phyloP scores from a whole-genome alignment of 2,888 invertebrate genomes.

The Caenorhabditis angaria region DNA sequence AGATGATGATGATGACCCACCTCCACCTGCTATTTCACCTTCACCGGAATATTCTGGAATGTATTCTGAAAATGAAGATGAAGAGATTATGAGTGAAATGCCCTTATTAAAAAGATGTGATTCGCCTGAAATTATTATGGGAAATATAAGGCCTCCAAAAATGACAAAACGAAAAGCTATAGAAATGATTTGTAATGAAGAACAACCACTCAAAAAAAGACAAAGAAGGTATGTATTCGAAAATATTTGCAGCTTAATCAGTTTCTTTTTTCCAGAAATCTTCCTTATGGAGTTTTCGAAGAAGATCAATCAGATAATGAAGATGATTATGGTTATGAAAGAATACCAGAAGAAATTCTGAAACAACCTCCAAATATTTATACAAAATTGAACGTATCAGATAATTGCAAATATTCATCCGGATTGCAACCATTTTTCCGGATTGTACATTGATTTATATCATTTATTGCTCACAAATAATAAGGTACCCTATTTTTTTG shows the following conservation, averaged over 20 bases:
- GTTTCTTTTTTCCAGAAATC: background rate
- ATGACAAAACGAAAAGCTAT: background rate
- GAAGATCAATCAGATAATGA: constrained; percentile 7
- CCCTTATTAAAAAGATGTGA: too few species aligned
- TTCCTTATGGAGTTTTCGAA: constrained; percentile 10
- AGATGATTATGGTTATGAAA: constrained; percentile 8
- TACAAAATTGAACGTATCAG: background rate
- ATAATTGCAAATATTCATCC: too few species aligned
- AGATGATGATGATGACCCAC: background rate
- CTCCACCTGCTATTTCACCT: background rate
- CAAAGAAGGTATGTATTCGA: background rate
- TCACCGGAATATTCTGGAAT: background rate
- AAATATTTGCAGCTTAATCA: too few species aligned
- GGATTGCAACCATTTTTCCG: too few species aligned
- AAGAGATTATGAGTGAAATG: background rate
- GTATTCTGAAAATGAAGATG: too few species aligned
- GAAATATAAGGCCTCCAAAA: too few species aligned
- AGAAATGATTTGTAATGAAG: background rate
- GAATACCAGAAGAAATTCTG: constrained; percentile 7
- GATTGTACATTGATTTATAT: too few species aligned
- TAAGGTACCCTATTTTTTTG: too few species aligned
- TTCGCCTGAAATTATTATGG: too few species aligned
- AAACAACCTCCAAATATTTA: background rate
- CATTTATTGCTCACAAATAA: too few species aligned
- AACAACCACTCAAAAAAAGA: background rate